phyloP scores from a whole-genome alignment of 2,888 invertebrate genomes.

The Macropis europaea region DNA sequence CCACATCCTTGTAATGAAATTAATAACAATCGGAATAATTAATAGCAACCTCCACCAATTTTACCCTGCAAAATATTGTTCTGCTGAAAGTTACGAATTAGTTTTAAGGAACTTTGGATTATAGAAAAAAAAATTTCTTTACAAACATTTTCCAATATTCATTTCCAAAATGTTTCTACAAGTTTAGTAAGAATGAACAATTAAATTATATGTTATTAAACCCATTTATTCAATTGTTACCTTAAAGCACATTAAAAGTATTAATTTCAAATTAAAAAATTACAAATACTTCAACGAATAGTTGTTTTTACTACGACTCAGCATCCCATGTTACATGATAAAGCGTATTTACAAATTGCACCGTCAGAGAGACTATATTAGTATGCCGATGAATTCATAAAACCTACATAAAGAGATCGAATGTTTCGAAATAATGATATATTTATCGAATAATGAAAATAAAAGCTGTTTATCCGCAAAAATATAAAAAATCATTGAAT shows the following conservation, averaged over 20 bases:
- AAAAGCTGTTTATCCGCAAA: background rate
- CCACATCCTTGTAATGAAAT: no score
- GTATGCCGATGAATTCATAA: slow-evolving; percentile 23
- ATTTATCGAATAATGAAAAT: background rate
- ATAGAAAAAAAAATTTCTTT: background rate
- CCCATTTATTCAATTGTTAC: slow-evolving; percentile 15
- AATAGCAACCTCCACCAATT: no score
- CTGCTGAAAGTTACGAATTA: no score
- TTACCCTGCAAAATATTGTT: no score
- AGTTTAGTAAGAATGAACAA: slow-evolving; percentile 12
- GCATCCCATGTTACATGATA: background rate
- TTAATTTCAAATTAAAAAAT: background rate
- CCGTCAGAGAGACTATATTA: background rate
- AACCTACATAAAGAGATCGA: slow-evolving; percentile 6
- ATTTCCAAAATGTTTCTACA: background rate
- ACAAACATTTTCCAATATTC: background rate
- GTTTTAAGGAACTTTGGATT: no score
- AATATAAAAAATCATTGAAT: background rate
- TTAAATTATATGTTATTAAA: slow-evolving; percentile 2
- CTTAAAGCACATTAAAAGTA: background rate
- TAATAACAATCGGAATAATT: no score
- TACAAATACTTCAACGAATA: slow-evolving; percentile 2
- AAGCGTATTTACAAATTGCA: slow-evolving; percentile 27
- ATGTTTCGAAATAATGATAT: background rate
- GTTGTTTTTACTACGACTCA: slow-evolving; percentile 16